Percentiles rank a stretch among this genome's conserved stretches.
phyloP scores from a whole-genome alignment of 2,797 vertebrate species.

The Acanthurus leucopareius region DNA sequence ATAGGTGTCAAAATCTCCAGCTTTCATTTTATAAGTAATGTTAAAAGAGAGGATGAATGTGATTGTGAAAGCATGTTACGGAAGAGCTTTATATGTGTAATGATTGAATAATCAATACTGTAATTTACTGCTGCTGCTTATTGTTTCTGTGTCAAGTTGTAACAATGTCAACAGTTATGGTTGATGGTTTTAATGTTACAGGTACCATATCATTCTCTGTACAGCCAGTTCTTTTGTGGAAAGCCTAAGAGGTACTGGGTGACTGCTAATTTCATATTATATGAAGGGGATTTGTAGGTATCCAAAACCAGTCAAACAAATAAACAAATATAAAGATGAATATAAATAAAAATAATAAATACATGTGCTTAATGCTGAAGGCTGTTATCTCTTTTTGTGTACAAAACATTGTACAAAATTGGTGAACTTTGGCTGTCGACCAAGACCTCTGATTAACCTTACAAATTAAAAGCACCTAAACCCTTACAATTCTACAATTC shows the following conservation, averaged over 20 bases:
- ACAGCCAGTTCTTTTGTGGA: not conserved
- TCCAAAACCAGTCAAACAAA: not conserved
- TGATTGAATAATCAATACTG: slow-evolving; percentile 44
- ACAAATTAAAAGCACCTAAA: slow-evolving; percentile 50
- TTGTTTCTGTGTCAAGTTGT: slow-evolving; percentile 10
- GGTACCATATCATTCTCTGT: not conserved
- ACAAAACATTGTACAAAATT: slow-evolving; percentile 9
- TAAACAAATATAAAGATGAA: too few species aligned
- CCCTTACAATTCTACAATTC: too few species aligned
- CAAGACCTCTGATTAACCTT: slow-evolving; percentile 44
- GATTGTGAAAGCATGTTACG: not conserved
- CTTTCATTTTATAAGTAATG: slow-evolving; percentile 26
- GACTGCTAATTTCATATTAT: slow-evolving; percentile 15
- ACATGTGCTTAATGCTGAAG: not conserved
- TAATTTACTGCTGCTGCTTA: not conserved
- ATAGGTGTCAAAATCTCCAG: slow-evolving; percentile 53
- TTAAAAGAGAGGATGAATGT: not conserved
- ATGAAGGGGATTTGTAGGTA: slow-evolving; percentile 20
- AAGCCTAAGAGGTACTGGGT: not conserved
- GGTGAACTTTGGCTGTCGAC: slow-evolving; percentile 26
- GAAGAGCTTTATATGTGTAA: slow-evolving; percentile 13
- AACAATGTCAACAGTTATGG: slow-evolving; percentile 3
- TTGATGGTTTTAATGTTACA: not conserved
- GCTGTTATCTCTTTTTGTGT: slow-evolving; percentile 1
- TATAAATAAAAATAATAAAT: not conserved